These are phyloP conservation scores for Crocuta crocuta DNA, from an alignment of 2,113 vertebrate species.

Conservation along the genomic window DNA sequence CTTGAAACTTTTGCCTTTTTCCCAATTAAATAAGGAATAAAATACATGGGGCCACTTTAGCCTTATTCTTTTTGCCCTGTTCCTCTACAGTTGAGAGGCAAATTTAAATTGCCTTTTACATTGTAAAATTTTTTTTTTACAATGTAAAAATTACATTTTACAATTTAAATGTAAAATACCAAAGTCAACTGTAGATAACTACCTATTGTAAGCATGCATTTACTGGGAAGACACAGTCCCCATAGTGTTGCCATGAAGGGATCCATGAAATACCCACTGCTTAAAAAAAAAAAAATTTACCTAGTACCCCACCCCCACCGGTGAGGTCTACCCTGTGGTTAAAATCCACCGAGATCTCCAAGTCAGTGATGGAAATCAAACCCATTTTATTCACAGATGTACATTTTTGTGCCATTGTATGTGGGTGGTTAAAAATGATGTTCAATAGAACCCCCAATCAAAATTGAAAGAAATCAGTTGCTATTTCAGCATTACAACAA, in stretches of 20 bases:
- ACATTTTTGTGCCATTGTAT: background rate
- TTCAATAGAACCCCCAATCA: background rate
- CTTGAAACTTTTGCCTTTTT: background rate
- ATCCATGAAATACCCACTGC: background rate
- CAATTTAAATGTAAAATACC: background rate
- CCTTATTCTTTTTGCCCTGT: background rate
- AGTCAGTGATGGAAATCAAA: background rate
- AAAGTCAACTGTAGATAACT: background rate
- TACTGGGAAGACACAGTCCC: background rate
- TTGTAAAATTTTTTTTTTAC: no score
- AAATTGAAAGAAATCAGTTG: constrained; percentile 21
- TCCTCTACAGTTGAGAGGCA: background rate
- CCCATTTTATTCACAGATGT: constrained; percentile 15
- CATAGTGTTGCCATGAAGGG: background rate
- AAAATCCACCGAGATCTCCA: background rate
- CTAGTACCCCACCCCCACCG: background rate
- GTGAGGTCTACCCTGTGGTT: background rate
- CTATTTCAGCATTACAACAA: constrained; percentile 45
- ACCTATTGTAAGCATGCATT: background rate
- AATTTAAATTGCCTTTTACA: background rate
- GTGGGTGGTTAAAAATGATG: background rate
- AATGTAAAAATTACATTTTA: no score
- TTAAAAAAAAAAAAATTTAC: background rate
- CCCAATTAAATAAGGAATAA: background rate
- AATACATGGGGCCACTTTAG: background rate